These are phyloP conservation scores for Ceuthmochares aereus DNA, from an alignment of 2,113 vertebrate species.

Conservation along the genomic window DNA sequence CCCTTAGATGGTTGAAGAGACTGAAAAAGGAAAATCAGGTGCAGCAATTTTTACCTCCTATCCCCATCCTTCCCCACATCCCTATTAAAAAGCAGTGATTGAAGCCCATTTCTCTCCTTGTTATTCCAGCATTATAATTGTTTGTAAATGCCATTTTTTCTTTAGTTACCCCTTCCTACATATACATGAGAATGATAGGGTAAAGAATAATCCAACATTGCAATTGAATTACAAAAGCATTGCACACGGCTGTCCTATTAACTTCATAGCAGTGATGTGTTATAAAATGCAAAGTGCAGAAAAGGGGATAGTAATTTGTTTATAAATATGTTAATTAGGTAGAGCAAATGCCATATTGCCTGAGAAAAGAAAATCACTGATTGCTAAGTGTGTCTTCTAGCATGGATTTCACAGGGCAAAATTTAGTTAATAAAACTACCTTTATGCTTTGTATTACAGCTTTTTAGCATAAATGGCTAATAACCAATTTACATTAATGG, in stretches of 20 bases:
- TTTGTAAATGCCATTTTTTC: conserved; percentile 57
- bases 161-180: conserved; percentile 69
- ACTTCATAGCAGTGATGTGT: conserved; percentile 53
- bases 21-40: neutral
- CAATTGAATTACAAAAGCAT: conserved; percentile 62
- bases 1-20: neutral
- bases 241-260: conserved; percentile 49
- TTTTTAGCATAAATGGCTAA: conserved; percentile 76
- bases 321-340: conserved; percentile 77
- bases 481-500: conserved; percentile 78
- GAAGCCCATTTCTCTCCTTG: conserved; percentile 24
- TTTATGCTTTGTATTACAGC: conserved; percentile 72
- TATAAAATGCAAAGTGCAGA: conserved; percentile 75
- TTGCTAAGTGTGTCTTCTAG: conserved; percentile 62
- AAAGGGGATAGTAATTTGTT: conserved; percentile 70
- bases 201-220: conserved; percentile 44
- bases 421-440: conserved; percentile 75
- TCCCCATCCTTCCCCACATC: neutral
- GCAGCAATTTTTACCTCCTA: neutral
- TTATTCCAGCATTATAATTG: conserved; percentile 34
- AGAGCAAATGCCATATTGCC: conserved; percentile 57
- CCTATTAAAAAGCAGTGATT: neutral
- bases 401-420: conserved; percentile 64
- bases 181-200: conserved; percentile 40
- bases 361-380: conserved; percentile 13